Base-by-base conservation (phyloP, 2,888 invertebrate species). In the Limenitis camilla region DNA sequence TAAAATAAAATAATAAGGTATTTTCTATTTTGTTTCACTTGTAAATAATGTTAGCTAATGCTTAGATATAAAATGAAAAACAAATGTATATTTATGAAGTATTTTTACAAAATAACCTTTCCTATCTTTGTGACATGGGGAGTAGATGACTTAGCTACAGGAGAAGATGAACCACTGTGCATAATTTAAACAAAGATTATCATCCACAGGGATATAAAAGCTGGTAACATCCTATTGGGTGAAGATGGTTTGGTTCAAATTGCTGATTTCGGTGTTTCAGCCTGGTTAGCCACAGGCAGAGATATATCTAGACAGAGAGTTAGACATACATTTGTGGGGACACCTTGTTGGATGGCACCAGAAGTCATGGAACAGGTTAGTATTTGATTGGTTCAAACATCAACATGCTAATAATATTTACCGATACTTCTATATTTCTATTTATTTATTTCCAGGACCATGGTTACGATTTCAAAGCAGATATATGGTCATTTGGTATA, bases 331-430 rank as follows among this genome's bases (percentile, higher is more conserved):
- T 99, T 99, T 82, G 99, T 99, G 1, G 99, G 99, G 8, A 99
- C 99, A 0, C 98, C 98, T 0, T 99, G 98, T 74, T 99, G 98
- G 98, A 98, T 98, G 98, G 98, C 99, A 2, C 99, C 99, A 1
- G 99, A 99, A 89, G 99, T 99, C 61, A 99, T 99, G 98, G 96
- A 97, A 84, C 97, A 97, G 90, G 94, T 94, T 79, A 44, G 9
- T 19, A 19, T 31, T 10, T 38, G 6, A 9, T 19, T 45, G 1
- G 19, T 19, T 19, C 19, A 19, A 19, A 19, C 19, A 2, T 19
- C 19, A 19, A 19, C 2, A 19, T 19, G 3, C 19, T 19, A 3
- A 1, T 2, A 19, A 19, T 19, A 3, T 19, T 19, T 19, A n/a
- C 30, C 11, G 10, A 9, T 32, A 42, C 8, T 40, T 27, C 5